Conservation (phyloP, 2,797 vertebrate species). For the Ctenopoma multispine region DNA sequence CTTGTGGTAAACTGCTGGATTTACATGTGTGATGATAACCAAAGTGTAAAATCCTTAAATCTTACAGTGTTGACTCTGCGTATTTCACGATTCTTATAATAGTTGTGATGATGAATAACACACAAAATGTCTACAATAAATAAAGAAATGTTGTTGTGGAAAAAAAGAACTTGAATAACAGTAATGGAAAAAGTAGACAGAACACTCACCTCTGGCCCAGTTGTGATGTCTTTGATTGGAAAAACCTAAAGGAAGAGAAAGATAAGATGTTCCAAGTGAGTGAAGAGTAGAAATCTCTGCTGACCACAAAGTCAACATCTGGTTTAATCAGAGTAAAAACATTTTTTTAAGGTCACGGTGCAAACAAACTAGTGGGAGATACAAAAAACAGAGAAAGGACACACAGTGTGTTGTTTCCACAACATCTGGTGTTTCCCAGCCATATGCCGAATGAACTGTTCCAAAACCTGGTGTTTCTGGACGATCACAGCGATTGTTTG, state of each 20-base stretch:
- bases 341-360: background rate
- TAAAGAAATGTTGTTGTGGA: background rate
- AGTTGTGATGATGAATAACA: no score
- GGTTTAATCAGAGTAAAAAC: conserved; percentile 5
- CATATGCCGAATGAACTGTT: background rate
- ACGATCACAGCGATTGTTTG: background rate
- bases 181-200: background rate
- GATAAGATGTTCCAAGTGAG: conserved; percentile 36
- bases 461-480: background rate
- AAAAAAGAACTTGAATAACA: background rate
- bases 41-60: background rate
- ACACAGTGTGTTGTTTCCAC: conserved; percentile 18
- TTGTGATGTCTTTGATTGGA: conserved; percentile 27
- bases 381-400: background rate
- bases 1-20: conserved; percentile 44
- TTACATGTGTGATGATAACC: conserved; percentile 12
- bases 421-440: conserved; percentile 7
- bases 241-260: conserved; percentile 55
- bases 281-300: conserved; percentile 3
- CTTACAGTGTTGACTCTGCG: background rate
- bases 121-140: background rate
- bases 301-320: background rate
- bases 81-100: background rate
- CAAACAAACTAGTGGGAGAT: background rate
- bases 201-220: conserved; percentile 60